These are phyloP conservation scores for Anagrus nilaparvatae DNA, from an alignment of 1,140 invertebrate genomes.

Conservation along the genomic window DNA sequence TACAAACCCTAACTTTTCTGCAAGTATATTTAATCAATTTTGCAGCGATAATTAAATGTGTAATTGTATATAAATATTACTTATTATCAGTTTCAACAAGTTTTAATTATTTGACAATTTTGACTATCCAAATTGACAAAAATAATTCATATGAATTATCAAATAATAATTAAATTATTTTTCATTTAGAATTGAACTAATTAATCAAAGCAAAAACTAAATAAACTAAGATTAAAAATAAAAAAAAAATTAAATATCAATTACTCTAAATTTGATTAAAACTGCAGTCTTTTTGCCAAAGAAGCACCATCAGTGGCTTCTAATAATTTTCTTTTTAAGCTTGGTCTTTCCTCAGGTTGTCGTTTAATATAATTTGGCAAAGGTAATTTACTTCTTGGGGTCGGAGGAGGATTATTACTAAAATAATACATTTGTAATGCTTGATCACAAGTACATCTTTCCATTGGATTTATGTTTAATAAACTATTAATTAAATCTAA, in stretches of 20 bases:
- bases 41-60: not conserved
- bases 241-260: constrained; percentile 5
- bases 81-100: too few relatives aligned
- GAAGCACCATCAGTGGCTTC: constrained; percentile 59
- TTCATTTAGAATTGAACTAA: too few relatives aligned
- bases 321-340: constrained; percentile 62
- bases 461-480: constrained; percentile 75
- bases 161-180: too few relatives aligned
- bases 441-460: constrained; percentile 71
- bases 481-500: constrained; percentile 71
- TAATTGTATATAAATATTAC: not conserved
- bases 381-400: constrained; percentile 68
- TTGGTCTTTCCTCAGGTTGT: constrained; percentile 53
- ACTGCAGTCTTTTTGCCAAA: constrained; percentile 54
- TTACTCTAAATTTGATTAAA: constrained; percentile 31
- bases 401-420: constrained; percentile 82
- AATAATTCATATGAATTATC: too few relatives aligned
- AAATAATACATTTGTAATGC: constrained; percentile 77
- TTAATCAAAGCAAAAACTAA: too few relatives aligned
- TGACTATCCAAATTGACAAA: too few relatives aligned
- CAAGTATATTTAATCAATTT: not conserved
- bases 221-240: too few relatives aligned
- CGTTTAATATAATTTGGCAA: constrained; percentile 55
- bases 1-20: not conserved
- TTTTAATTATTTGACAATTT: too few relatives aligned